phyloP scores from a whole-genome alignment of 2,113 vertebrate species.

The Buteo buteo region DNA sequence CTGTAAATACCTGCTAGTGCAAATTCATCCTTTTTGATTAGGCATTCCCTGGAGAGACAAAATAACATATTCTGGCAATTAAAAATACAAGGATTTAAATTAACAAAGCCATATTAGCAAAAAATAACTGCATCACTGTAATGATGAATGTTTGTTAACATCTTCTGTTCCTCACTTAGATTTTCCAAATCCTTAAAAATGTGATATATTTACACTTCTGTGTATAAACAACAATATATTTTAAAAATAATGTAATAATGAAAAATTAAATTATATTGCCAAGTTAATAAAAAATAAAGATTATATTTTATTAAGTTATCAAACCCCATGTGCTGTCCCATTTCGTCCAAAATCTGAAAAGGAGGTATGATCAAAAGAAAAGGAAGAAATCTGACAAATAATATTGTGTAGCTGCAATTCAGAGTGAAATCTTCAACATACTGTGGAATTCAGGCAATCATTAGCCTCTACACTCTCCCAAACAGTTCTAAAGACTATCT shows the following conservation, averaged over 20 bases:
- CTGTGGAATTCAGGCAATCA: background rate
- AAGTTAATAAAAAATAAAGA: background rate
- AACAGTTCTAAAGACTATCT: background rate
- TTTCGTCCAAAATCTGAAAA: background rate
- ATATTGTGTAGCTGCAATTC: background rate
- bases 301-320: background rate
- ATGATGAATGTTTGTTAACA: background rate
- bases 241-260: background rate
- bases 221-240: background rate
- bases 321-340: background rate
- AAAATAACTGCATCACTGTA: background rate
- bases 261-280: background rate
- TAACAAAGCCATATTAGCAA: background rate
- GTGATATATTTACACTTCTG: background rate
- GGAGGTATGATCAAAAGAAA: background rate
- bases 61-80: background rate
- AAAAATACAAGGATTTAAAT: background rate
- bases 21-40: constrained; percentile 8
- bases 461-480: background rate
- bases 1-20: background rate
- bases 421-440: background rate
- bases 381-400: background rate
- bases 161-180: background rate
- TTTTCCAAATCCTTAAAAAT: background rate
- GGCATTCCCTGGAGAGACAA: background rate